These are phyloP conservation scores for Bombyx mori DNA, from an alignment of 1,140 invertebrate genomes.

Conservation along the genomic window DNA sequence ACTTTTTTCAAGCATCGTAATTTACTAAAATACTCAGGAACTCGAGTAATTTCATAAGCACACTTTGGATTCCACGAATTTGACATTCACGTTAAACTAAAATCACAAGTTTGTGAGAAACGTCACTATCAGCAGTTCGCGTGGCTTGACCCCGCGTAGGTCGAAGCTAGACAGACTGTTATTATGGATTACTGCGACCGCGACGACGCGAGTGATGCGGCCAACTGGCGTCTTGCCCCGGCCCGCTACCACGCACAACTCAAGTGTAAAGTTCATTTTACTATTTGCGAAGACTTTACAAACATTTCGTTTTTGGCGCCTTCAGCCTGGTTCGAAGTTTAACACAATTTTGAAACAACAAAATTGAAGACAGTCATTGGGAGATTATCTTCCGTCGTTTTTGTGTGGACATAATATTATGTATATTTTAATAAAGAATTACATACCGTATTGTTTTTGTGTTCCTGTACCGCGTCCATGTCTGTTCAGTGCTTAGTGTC, in stretches of 20 bases:
- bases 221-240: constrained; percentile 65
- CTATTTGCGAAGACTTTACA: constrained; percentile 22
- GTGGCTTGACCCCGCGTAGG: constrained; percentile 23
- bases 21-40: too few species aligned
- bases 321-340: background rate
- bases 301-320: constrained; percentile 19
- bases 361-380: too few species aligned
- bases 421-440: too few species aligned
- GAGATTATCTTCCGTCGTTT: too few species aligned
- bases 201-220: constrained; percentile 37
- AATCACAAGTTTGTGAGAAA: too few species aligned
- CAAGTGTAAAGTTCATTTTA: constrained; percentile 53
- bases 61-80: too few species aligned
- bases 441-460: constrained; percentile 8
- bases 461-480: constrained; percentile 20
- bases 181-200: constrained; percentile 29
- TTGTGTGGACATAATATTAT: too few species aligned
- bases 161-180: constrained; percentile 27
- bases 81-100: too few species aligned
- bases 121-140: background rate
- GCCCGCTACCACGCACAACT: constrained; percentile 22
- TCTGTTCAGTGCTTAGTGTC: constrained; percentile 14
- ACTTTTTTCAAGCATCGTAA: too few species aligned
- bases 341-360: background rate
- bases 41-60: too few species aligned